These are phyloP conservation scores for Bursaphelenchus okinawaensis DNA, from an alignment of 2,888 invertebrate genomes.

Conservation along the genomic window DNA sequence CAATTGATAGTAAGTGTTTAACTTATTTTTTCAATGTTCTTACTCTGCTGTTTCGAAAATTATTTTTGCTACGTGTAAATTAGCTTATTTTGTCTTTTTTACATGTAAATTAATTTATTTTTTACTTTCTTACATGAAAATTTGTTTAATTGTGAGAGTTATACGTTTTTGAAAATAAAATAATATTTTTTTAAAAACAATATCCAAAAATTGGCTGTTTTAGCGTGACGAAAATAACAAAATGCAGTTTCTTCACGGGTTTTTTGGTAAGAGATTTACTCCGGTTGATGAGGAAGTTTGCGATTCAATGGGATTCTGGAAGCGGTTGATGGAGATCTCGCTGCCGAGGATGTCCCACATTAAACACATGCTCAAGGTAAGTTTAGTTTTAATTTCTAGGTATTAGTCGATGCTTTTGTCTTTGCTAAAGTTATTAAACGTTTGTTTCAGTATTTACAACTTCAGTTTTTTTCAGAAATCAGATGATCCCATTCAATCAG, in stretches of 20 bases:
- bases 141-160: no score
- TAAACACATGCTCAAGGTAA: constrained; percentile 10
- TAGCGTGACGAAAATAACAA: constrained; percentile 31
- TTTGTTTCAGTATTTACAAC: no score
- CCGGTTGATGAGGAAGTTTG: constrained; percentile 17
- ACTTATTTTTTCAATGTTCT: no score
- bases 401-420: no score
- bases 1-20: constrained; percentile 36
- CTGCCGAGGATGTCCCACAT: not conserved
- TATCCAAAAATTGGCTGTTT: not conserved
- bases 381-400: not conserved
- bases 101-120: no score
- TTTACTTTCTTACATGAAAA: no score
- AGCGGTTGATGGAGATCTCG: constrained; percentile 31
- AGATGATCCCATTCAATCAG: constrained; percentile 17
- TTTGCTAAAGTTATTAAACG: no score
- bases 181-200: no score
- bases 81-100: not conserved
- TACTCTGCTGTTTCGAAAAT: no score
- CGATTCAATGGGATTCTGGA: constrained; percentile 40
- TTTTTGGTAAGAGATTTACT: constrained; percentile 39
- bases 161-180: no score
- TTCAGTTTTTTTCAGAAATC: constrained; percentile 5
- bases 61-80: no score
- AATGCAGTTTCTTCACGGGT: constrained; percentile 32